phyloP scores from a whole-genome alignment of 2,113 vertebrate species.

The Callospermophilus lateralis region DNA sequence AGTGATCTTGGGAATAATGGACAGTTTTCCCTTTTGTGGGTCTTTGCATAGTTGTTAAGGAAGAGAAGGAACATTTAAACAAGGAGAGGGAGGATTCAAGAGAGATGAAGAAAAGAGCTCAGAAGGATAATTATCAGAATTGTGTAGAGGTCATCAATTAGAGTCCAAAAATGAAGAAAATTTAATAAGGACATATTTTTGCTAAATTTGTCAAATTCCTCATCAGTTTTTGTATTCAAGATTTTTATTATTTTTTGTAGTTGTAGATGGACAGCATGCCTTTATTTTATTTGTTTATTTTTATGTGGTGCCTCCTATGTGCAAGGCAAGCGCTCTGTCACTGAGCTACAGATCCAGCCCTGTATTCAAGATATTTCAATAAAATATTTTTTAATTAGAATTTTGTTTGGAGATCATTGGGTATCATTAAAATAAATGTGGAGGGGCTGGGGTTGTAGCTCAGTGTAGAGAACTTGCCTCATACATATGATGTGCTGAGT shows the following conservation, averaged over 20 bases:
- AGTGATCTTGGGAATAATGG: not conserved
- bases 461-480: too few relatives aligned
- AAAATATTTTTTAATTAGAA: not conserved
- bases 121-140: not conserved
- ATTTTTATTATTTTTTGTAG: not conserved
- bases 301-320: too few relatives aligned
- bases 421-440: not conserved
- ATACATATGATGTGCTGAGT: too few relatives aligned
- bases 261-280: too few relatives aligned
- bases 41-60: not conserved
- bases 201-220: not conserved
- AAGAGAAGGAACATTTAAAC: not conserved
- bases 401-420: not conserved
- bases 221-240: not conserved
- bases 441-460: too few relatives aligned
- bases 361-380: too few relatives aligned
- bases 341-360: too few relatives aligned
- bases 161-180: not conserved
- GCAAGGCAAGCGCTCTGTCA: too few relatives aligned
- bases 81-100: not conserved
- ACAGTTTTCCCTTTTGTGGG: not conserved
- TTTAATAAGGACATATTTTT: not conserved
- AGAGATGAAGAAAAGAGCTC: rapidly evolving
- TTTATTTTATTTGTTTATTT: too few relatives aligned
- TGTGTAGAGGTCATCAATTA: too few relatives aligned